Percentiles rank a stretch among this genome's conserved stretches.
Conservation (phyloP, 1,140 invertebrate species). For the Bradynema listronoti region DNA sequence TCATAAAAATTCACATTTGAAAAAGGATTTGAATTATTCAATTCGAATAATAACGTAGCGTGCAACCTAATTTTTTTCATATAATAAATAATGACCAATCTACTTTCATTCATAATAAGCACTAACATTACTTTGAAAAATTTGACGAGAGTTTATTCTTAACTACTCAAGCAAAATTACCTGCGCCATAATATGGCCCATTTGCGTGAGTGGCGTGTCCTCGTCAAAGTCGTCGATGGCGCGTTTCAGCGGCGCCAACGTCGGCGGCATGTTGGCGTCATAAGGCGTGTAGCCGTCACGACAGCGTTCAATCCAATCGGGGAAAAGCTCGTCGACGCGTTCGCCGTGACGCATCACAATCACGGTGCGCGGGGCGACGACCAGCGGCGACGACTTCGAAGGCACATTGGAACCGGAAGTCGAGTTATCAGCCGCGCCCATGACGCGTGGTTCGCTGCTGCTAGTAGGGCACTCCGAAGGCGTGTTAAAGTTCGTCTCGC, state of each 20-base stretch:
- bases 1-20: too few species aligned
- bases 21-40: too few species aligned
- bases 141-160: conserved; percentile 5
- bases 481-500: too few species aligned
- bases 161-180: conserved; percentile 12
- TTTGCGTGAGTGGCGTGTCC: conserved; percentile 78
- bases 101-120: too few species aligned
- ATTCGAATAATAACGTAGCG: too few species aligned
- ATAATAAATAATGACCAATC: too few species aligned
- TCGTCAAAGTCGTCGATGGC: conserved; percentile 67
- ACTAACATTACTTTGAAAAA: conserved; percentile 14
- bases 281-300: conserved; percentile 67
- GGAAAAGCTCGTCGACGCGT: conserved; percentile 39
- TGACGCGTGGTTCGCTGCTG: too few species aligned
- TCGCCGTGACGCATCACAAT: conserved; percentile 44
- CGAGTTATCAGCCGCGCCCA: too few species aligned
- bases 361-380: conserved; percentile 7
- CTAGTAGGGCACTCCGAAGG: too few species aligned
- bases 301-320: conserved; percentile 31
- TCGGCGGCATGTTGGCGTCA: conserved; percentile 75
- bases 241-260: conserved; percentile 60
- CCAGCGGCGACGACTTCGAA: too few species aligned
- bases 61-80: too few species aligned
- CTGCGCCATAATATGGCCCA: conserved; percentile 61
- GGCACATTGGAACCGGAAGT: too few species aligned